Base-by-base conservation (phyloP, 2,888 invertebrate genomes). In the Cistogaster globosa region DNA sequence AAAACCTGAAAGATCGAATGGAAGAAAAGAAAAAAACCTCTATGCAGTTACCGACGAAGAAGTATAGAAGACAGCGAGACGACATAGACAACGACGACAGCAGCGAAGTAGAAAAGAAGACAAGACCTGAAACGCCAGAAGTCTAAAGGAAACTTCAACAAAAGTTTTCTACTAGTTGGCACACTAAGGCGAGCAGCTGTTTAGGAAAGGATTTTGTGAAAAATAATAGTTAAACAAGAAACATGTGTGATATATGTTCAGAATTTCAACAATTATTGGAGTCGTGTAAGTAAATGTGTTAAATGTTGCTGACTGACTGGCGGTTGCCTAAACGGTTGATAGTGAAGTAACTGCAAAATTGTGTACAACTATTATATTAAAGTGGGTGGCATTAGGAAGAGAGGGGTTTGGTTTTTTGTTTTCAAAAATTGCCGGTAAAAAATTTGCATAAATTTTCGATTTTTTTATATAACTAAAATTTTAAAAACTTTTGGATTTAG, bases 201-300 rank as follows among this genome's bases (percentile, higher is more conserved):
- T 62, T 58, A 11, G 16, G n/a, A 55, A 67, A 74, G 78, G 75
- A 77, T 38, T 60, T 68, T 51, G 20, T 12, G 62, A 62, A 74
- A 32, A 36, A 65, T 11, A 42, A 77, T 72, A 79, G 36, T 36
- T 51, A 55, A 55, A 16, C 16, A 20, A 74, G 45, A 89, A 93
- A 93, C 93, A 97, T 97, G 97, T 98, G 98, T 95, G 98, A 98
- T 95, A 96, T 97, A 94, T 98, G 98, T 94, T 96, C 96, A 92
- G 97, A 98, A 94, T 97, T 98, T 94, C 95, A 97, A 93, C 96
- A 97, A 94, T 96, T 98, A 93, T 95, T 98, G 93, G 95, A 97
- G 92, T 95, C 95, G 91, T 96, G 96, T 96, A 95, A 96, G 96
- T 93, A 90, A 38, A 45, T 60, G 14, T 3, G n/a, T 45, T 6